Evolutionary conservation across 2,888 invertebrate species (phyloP).

Genomic region (Itoplectis maculator): DNA sequence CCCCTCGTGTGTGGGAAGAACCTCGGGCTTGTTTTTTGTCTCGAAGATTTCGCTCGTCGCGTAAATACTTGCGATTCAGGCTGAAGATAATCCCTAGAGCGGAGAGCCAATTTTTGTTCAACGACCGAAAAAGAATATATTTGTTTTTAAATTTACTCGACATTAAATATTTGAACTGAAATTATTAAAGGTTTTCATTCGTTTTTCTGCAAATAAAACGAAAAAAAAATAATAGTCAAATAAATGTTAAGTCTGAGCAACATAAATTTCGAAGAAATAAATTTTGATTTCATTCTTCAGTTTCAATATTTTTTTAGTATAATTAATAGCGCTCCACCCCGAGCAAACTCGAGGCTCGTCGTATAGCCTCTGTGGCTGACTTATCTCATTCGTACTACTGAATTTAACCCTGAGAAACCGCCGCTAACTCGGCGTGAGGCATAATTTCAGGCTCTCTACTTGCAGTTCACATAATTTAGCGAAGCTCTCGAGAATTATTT

Average conservation of each 20-base stretch:
- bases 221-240: too few relatives aligned
- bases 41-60: neutral
- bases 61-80: neutral
- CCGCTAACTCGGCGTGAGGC: neutral
- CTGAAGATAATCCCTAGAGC: neutral
- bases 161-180: neutral
- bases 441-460: constrained; percentile 1
- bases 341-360: neutral
- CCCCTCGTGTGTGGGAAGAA: neutral
- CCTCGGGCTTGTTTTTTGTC: neutral
- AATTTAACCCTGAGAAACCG: neutral
- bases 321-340: too few relatives aligned
- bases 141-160: neutral
- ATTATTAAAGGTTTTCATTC: neutral
- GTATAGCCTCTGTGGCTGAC: neutral
- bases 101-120: neutral
- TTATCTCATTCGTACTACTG: constrained; percentile 5
- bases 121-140: neutral
- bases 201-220: too few relatives aligned
- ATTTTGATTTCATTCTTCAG: constrained; percentile 4
- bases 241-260: too few relatives aligned
- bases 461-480: constrained; percentile 1
- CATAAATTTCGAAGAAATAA: too few relatives aligned
- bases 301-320: neutral
- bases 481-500: constrained; percentile 4